These are phyloP conservation scores for Garrulus glandarius DNA, from an alignment of 2,797 vertebrate genomes.

Conservation along the genomic window DNA sequence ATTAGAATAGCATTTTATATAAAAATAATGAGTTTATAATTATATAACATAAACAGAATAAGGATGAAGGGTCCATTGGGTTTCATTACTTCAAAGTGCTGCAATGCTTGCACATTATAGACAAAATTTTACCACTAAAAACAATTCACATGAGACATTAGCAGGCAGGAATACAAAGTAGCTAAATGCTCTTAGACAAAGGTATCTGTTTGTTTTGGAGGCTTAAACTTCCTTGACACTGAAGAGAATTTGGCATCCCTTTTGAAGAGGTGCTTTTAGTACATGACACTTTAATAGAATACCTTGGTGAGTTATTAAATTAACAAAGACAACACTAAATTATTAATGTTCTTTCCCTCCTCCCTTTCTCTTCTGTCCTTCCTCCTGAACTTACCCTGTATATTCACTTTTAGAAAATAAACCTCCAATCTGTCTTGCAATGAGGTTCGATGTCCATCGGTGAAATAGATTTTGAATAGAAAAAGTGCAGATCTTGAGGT, in stretches of 20 bases:
- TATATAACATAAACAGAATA: conserved; percentile 64
- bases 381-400: conserved; percentile 4
- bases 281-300: conserved; percentile 74
- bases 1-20: conserved; percentile 40
- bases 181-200: conserved; percentile 43
- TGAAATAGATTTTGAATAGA: neutral
- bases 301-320: conserved; percentile 72
- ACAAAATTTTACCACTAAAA: conserved; percentile 48
- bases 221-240: conserved; percentile 71
- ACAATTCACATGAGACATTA: conserved; percentile 52
- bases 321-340: conserved; percentile 68
- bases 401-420: conserved; percentile 56
- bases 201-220: conserved; percentile 68
- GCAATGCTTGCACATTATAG: conserved; percentile 51
- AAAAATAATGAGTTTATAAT: conserved; percentile 68
- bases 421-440: conserved; percentile 8
- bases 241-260: conserved; percentile 68
- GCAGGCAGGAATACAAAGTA: conserved; percentile 42
- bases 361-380: conserved; percentile 44
- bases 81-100: conserved; percentile 68
- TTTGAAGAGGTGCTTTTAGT: conserved; percentile 69
- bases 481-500: neutral
- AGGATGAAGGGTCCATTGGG: conserved; percentile 68
- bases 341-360: conserved; percentile 42
- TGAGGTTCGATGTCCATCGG: neutral